Percentiles rank a stretch among this genome's conserved stretches.
Evolutionary conservation across 2,797 vertebrate species (phyloP).

Genomic region (Pseudochromis fuscus): DNA sequence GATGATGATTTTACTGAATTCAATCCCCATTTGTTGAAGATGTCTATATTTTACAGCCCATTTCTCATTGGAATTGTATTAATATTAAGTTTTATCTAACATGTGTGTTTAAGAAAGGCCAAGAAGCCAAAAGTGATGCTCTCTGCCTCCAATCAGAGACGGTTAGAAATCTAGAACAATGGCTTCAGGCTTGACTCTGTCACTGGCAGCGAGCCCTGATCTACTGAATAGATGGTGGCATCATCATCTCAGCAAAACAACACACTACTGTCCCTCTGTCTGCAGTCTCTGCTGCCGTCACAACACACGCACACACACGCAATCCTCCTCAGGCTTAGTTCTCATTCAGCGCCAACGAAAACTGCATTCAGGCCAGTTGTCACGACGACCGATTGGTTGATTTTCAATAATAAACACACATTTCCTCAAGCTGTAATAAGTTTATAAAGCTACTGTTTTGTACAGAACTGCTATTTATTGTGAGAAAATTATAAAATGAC

Average conservation of each 20-base stretch:
- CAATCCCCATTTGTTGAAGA: too few relatives aligned
- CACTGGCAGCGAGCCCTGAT: slow-evolving; percentile 50
- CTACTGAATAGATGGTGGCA: slow-evolving; percentile 68
- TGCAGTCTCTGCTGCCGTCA: slow-evolving; percentile 54
- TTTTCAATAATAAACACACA: too few relatives aligned
- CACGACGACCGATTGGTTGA: not conserved
- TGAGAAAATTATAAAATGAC: too few relatives aligned
- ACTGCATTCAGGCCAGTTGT: not conserved
- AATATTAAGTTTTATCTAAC: not conserved
- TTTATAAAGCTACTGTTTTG: too few relatives aligned
- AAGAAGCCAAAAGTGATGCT: not conserved
- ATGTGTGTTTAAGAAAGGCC: not conserved
- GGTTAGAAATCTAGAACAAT: slow-evolving; percentile 37
- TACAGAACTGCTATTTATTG: too few relatives aligned
- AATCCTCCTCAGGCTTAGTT: not conserved
- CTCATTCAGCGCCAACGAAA: not conserved
- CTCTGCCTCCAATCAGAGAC: not conserved
- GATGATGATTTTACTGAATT: too few relatives aligned
- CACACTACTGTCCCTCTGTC: slow-evolving; percentile 61
- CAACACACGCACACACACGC: slow-evolving; percentile 46
- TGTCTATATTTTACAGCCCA: too few relatives aligned
- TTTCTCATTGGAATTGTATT: not conserved
- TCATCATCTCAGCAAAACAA: slow-evolving; percentile 66
- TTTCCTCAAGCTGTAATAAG: too few relatives aligned
- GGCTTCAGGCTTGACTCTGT: slow-evolving; percentile 24